Conservation (phyloP, 2,113 vertebrate species). For the Ochotona princeps region DNA sequence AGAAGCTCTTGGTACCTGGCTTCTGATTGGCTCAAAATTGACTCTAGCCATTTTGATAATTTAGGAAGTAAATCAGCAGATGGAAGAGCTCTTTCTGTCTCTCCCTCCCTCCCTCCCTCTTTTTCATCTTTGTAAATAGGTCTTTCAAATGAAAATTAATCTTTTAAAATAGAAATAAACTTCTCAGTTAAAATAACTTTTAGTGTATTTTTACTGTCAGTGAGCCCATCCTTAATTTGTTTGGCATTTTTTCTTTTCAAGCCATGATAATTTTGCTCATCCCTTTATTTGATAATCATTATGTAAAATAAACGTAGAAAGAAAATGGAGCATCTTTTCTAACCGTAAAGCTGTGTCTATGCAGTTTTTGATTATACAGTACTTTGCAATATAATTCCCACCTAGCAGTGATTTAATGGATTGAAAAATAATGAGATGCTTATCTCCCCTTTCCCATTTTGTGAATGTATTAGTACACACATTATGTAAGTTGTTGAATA, state of each 20-base stretch:
- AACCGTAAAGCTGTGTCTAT: not conserved
- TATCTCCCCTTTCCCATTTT: conserved; percentile 75
- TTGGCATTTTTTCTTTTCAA: not conserved
- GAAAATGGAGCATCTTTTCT: conserved; percentile 18
- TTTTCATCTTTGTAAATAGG: too few relatives aligned
- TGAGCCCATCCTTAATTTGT: not conserved
- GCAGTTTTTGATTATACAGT: conserved; percentile 43
- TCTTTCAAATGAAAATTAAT: too few relatives aligned
- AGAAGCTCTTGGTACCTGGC: too few relatives aligned
- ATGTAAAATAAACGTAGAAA: conserved; percentile 59
- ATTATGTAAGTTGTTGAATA: conserved; percentile 78
- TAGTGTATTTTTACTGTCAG: not conserved
- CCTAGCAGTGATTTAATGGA: conserved; percentile 68
- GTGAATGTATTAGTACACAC: conserved; percentile 71
- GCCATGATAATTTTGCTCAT: not conserved
- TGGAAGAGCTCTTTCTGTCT: too few relatives aligned
- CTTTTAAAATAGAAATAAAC: too few relatives aligned
- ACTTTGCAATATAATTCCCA: conserved; percentile 55
- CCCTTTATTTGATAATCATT: conserved; percentile 20
- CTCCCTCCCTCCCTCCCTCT: too few relatives aligned
- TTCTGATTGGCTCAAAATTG: too few relatives aligned
- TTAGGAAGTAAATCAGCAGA: too few relatives aligned
- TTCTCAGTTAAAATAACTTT: not conserved
- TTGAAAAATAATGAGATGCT: conserved; percentile 74
- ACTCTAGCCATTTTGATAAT: too few relatives aligned